Percentiles rank a stretch among this genome's conserved stretches.
Conservation (phyloP, 2,113 vertebrate species). For the Cryptomyrus ogoouensis region DNA sequence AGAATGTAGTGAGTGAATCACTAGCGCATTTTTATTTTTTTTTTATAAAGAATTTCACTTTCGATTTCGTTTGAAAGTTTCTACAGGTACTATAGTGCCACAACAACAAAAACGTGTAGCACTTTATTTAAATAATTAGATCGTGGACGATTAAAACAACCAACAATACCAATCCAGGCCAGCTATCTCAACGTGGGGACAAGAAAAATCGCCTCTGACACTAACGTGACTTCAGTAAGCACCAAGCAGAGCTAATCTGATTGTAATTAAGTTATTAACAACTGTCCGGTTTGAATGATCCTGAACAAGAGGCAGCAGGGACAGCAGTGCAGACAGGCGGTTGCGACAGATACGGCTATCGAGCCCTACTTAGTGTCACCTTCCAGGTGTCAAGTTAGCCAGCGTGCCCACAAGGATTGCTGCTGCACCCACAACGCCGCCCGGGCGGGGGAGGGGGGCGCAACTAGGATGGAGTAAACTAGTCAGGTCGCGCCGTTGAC, state of each 20-base stretch:
- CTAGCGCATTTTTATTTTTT: not conserved
- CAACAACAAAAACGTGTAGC: not conserved
- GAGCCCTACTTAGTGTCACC: not conserved
- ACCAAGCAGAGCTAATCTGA: not conserved
- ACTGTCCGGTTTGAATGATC: not conserved
- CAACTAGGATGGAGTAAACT: not conserved
- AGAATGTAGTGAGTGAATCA: slow-evolving; percentile 7
- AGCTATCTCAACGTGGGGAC: not conserved
- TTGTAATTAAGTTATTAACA: not conserved
- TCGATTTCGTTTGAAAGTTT: not conserved
- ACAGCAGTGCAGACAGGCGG: not conserved
- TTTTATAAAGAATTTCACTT: not conserved
- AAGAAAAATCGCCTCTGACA: not conserved
- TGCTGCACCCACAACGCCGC: not conserved
- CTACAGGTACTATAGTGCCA: not conserved
- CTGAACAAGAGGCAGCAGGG: not conserved
- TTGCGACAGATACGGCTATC: not conserved
- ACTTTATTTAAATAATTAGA: not conserved
- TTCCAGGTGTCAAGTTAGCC: not conserved
- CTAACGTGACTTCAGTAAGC: not conserved
- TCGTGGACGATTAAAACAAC: not conserved
- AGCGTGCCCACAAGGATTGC: not conserved
- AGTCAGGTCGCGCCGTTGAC: not conserved
- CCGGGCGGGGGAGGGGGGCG: not conserved
- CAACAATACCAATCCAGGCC: not conserved